These are phyloP conservation scores for Paramormyrops hopkinsi DNA, from an alignment of 2,797 vertebrate genomes.

Conservation along the genomic window DNA sequence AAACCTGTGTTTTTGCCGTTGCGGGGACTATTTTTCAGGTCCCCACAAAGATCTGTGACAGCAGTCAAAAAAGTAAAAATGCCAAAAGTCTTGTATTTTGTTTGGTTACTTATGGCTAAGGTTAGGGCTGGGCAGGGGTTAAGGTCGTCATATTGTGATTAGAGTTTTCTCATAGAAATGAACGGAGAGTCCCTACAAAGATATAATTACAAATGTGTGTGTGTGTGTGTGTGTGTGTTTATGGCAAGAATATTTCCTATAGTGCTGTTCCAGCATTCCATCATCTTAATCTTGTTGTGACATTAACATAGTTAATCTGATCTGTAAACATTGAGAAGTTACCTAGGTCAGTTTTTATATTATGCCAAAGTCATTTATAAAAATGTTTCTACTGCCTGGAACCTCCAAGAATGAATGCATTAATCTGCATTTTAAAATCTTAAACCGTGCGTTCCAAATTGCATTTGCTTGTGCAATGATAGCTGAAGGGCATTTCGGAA, in stretches of 20 bases:
- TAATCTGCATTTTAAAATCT: conserved; percentile 6
- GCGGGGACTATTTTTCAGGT: neutral
- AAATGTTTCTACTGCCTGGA: neutral
- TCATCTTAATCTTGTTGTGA: neutral
- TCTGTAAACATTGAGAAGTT: neutral
- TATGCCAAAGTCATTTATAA: neutral
- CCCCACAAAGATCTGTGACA: neutral
- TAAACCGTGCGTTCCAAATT: neutral
- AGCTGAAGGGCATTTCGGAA: neutral
- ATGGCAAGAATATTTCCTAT: neutral
- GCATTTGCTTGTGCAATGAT: neutral
- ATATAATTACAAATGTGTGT: neutral
- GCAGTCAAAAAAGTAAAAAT: neutral
- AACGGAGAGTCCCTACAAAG: neutral
- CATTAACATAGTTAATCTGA: neutral
- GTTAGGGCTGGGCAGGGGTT: neutral
- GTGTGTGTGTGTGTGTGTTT: neutral
- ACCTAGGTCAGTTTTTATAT: neutral
- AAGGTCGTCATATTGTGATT: neutral
- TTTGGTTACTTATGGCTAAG: neutral
- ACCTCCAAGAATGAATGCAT: neutral
- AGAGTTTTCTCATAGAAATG: neutral
- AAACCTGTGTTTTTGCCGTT: neutral
- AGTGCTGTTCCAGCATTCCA: neutral
- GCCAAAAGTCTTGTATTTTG: neutral